A percentile compares a stretch with the other conserved stretches of the same genome.
phyloP scores from a whole-genome alignment of 2,888 invertebrate genomes.

The Colletes collaris region DNA sequence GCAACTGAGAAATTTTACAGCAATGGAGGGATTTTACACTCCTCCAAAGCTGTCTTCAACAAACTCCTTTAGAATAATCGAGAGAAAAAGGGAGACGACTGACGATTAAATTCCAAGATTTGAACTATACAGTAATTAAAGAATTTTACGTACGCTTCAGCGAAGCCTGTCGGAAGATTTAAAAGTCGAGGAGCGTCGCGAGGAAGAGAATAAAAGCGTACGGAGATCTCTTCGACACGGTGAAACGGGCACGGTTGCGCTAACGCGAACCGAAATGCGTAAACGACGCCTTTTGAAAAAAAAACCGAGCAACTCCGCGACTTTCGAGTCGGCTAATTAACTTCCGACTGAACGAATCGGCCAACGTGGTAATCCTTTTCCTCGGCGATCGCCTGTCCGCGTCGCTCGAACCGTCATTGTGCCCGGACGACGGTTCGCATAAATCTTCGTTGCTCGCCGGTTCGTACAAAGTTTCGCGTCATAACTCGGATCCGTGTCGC shows the following conservation, averaged over 20 bases:
- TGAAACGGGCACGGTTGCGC: neutral
- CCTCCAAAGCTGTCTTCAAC: too few relatives aligned
- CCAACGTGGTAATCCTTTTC: neutral
- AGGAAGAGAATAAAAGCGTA: too few relatives aligned
- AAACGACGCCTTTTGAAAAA: neutral
- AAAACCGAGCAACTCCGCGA: neutral
- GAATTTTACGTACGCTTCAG: too few relatives aligned
- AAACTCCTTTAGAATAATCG: too few relatives aligned
- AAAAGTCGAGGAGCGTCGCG: too few relatives aligned
- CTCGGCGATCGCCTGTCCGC: neutral
- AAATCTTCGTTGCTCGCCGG: neutral
- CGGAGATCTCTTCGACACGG: neutral
- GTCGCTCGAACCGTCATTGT: neutral
- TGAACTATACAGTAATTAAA: too few relatives aligned
- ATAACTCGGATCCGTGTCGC: conserved; percentile 27
- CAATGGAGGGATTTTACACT: too few relatives aligned
- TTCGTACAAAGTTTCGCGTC: conserved; percentile 15
- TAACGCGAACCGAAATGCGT: conserved; percentile 14
- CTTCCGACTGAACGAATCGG: neutral
- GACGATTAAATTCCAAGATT: too few relatives aligned
- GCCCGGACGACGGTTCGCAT: neutral
- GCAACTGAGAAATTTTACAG: too few relatives aligned
- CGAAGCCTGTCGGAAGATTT: too few relatives aligned
- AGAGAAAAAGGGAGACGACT: too few relatives aligned
- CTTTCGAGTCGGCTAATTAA: neutral